Percentiles rank a stretch among this genome's conserved stretches.
Evolutionary conservation across 1,140 invertebrate genomes (phyloP).

Genomic region (Trissolcus basalis): DNA sequence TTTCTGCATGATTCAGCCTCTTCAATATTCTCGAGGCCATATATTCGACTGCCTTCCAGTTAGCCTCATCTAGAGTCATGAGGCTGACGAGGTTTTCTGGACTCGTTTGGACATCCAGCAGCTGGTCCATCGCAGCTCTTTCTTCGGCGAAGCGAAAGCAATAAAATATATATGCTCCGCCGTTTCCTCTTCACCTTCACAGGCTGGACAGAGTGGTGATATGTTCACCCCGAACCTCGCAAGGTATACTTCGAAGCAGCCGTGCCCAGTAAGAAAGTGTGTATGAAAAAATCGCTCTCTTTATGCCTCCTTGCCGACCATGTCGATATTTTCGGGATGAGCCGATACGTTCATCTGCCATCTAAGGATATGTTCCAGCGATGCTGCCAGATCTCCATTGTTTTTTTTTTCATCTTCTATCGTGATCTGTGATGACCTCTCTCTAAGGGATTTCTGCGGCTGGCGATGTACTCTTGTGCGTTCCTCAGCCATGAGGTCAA

Average conservation of each 20-base stretch:
- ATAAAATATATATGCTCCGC: constrained; percentile 54
- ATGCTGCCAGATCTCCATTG: too few species aligned
- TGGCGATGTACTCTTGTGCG: too few species aligned
- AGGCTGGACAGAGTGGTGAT: constrained; percentile 10
- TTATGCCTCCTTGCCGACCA: too few species aligned
- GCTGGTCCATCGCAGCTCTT: neutral
- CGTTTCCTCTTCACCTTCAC: constrained; percentile 54
- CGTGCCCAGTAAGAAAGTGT: constrained; percentile 49
- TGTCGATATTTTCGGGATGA: too few species aligned
- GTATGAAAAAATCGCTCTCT: too few species aligned
- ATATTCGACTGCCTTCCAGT: constrained; percentile 2
- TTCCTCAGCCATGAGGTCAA: too few species aligned
- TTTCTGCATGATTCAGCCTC: neutral
- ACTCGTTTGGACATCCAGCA: neutral
- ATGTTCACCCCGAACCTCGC: constrained; percentile 48
- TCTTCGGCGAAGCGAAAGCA: constrained; percentile 49
- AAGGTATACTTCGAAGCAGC: constrained; percentile 64
- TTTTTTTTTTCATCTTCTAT: too few species aligned
- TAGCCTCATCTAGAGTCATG: neutral
- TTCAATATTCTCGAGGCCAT: neutral
- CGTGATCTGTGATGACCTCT: too few species aligned
- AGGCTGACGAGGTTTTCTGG: constrained; percentile 11
- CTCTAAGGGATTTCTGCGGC: too few species aligned
- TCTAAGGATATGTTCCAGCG: too few species aligned
- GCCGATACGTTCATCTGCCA: too few species aligned